Evolutionary conservation across 1,140 invertebrate genomes (phyloP).

Genomic region (Drosophila busckii): DNA sequence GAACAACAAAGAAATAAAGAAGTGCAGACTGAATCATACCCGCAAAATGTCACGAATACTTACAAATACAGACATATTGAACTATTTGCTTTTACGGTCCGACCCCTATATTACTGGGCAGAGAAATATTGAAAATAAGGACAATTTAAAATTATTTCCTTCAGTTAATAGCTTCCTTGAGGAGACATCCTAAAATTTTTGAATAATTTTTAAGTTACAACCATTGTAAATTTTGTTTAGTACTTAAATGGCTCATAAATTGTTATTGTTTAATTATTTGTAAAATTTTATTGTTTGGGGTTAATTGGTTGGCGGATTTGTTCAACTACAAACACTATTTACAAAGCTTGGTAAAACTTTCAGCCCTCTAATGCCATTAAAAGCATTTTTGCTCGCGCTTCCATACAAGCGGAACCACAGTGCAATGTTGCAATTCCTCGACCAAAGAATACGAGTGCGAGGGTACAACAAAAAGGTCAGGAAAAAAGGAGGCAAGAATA

Average conservation of each 20-base stretch:
- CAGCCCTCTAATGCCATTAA: conserved; percentile 4
- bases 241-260: too few relatives aligned
- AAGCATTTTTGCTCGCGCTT: too few relatives aligned
- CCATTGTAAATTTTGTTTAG: conserved; percentile 13
- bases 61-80: conserved; percentile 11
- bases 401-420: too few relatives aligned
- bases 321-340: conserved; percentile 12
- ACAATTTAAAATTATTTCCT: conserved; percentile 12
- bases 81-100: conserved; percentile 14
- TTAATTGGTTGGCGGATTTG: conserved; percentile 5
- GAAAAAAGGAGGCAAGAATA: too few relatives aligned
- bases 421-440: too few relatives aligned
- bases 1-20: conserved; percentile 9
- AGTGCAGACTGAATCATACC: conserved; percentile 3
- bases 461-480: too few relatives aligned
- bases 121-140: conserved; percentile 13
- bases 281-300: conserved; percentile 6
- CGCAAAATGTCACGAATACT: too few relatives aligned
- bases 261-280: conserved; percentile 12
- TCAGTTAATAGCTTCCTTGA: conserved; percentile 2
- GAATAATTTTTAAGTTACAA: conserved; percentile 2
- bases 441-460: too few relatives aligned
- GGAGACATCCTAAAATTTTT: too few relatives aligned
- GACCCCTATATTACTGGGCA: conserved; percentile 15
- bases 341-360: conserved; percentile 8